Evolutionary conservation across 2,888 invertebrate genomes (phyloP), one percentile per base, ranked within the genome.

Genomic region (Neoascia interrupta): DNA sequence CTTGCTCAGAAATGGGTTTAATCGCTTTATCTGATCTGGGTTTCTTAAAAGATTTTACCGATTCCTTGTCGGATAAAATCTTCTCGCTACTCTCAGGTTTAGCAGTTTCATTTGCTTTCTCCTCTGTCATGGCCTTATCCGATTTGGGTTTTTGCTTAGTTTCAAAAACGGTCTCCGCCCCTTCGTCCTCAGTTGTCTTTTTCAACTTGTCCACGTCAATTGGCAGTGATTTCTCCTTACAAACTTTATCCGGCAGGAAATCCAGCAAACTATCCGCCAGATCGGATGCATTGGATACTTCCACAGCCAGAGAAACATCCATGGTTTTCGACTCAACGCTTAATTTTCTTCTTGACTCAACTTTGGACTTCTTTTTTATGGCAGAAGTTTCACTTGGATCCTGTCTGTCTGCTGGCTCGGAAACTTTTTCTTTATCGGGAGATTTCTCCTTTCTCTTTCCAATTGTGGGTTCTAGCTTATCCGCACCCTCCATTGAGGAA

Each of bases 251-350:
- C 3, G 28, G 53, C 1, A 34, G 39, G 1, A 81, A 41, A 56
- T 81, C 82, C 15, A 82, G 31, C 31, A 82, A 39, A 34, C 81
- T 76, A 58, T 82, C 81, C 8, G 64, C 64, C n/a, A 81, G 39
- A 73, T 81, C 80, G 8, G 72, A 64, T 3, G 66, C 82, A 58
- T 82, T 81, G 0, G 82, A 72, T 41, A 72, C 36, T 49, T 82
- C 81, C 16, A 49, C 45, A 41, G 76, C 73, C n/a, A 63, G 39
- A 13, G 79, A 64, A 5, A 80, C 72, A 10, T 61, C 76, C 15
- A n/a, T 23, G 10, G 28, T 69, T 15, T 56, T n/a, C n/a, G n/a
- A n/a, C n/a, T n/a, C n/a, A n/a, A n/a, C 61, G 3, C 10, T 51
- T 5, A 45, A 3, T 53, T 60, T 69, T 21, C 66, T 73, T 6